Evolutionary conservation across 2,113 vertebrate genomes (phyloP).

Genomic region (Apeltes quadracus): DNA sequence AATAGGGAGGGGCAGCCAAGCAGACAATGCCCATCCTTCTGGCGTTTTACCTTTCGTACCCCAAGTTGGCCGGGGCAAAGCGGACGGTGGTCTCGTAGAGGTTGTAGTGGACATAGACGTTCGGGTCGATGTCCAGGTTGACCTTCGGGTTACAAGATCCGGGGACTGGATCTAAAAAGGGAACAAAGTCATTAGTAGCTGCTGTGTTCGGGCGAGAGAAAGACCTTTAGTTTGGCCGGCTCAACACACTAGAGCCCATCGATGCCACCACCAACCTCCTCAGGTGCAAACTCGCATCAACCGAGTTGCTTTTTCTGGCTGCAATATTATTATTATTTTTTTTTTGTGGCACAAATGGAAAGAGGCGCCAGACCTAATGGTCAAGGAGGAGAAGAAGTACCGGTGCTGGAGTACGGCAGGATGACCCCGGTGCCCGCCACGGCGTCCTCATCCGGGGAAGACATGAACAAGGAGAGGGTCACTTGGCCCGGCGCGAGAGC

Average conservation of each 20-base stretch:
- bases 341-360: neutral
- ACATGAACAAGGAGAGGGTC: slow-evolving; percentile 83
- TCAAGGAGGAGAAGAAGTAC: slow-evolving; percentile 61
- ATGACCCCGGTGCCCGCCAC: slow-evolving; percentile 84
- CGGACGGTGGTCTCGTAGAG: slow-evolving; percentile 86
- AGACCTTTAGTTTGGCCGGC: neutral
- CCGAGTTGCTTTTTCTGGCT: neutral
- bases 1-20: neutral
- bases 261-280: slow-evolving; percentile 4
- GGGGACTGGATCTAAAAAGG: slow-evolving; percentile 88
- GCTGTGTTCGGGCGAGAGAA: neutral
- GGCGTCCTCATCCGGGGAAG: slow-evolving; percentile 53
- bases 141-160: slow-evolving; percentile 92
- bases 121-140: slow-evolving; percentile 88
- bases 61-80: slow-evolving; percentile 92
- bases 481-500: slow-evolving; percentile 80
- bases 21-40: fast-evolving
- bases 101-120: slow-evolving; percentile 89
- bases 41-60: slow-evolving; percentile 83
- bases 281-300: neutral
- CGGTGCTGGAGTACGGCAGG: slow-evolving; percentile 83
- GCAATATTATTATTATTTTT: neutral
- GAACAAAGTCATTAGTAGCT: neutral
- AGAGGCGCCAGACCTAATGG: neutral
- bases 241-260: slow-evolving; percentile 20